These are phyloP conservation scores for Tetropium fuscum DNA, from an alignment of 2,888 invertebrate species.

Conservation along the genomic window DNA sequence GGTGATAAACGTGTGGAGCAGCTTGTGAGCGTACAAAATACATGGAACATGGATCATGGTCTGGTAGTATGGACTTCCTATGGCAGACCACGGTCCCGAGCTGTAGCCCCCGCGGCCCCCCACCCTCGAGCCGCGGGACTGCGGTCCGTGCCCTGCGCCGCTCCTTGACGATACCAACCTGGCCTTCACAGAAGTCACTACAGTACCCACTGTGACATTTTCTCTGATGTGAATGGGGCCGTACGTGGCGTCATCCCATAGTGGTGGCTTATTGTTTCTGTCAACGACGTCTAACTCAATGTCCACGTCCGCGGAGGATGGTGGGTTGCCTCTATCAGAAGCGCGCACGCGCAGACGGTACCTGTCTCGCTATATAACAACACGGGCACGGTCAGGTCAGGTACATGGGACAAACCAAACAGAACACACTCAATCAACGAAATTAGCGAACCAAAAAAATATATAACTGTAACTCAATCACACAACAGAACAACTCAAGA, in stretches of 20 bases:
- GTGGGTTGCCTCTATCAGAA: slow-evolving; percentile 93
- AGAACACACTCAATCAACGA: slow-evolving; percentile 61
- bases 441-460: slow-evolving; percentile 54
- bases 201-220: slow-evolving; percentile 99
- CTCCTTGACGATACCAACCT: slow-evolving; percentile 82
- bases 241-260: slow-evolving; percentile 95
- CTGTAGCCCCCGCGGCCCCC: slow-evolving; percentile 56
- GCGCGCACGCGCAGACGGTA: slow-evolving; percentile 97
- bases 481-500: slow-evolving; percentile 56
- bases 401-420: slow-evolving; percentile 65
- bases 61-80: slow-evolving; percentile 48
- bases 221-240: slow-evolving; percentile 98
- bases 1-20: background rate
- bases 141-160: slow-evolving; percentile 40
- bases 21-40: slow-evolving; percentile 16
- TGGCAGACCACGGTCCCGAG: slow-evolving; percentile 54
- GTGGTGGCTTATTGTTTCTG: slow-evolving; percentile 98
- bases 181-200: slow-evolving; percentile 98
- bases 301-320: slow-evolving; percentile 95
- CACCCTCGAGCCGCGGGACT: slow-evolving; percentile 50
- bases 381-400: slow-evolving; percentile 74
- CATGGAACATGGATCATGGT: slow-evolving; percentile 45
- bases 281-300: slow-evolving; percentile 98
- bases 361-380: slow-evolving; percentile 87
- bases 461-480: slow-evolving; percentile 60